Percentiles rank a stretch among this genome's conserved stretches.
Conservation (phyloP, 1,140 invertebrate species). For the Drosophila fuyamai region DNA sequence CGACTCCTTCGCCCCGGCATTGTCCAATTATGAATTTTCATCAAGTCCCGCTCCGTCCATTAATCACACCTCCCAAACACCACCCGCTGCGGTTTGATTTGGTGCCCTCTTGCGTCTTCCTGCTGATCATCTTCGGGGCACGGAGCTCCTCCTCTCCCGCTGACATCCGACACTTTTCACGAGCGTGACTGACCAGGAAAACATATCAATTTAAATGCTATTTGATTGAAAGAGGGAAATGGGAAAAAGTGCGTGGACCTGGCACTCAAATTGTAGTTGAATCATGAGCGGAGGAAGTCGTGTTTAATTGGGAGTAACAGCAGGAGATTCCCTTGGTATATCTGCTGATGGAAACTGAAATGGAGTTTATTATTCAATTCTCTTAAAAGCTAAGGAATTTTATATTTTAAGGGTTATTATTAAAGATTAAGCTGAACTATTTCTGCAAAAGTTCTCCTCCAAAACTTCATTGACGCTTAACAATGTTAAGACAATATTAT, state of each 20-base stretch:
- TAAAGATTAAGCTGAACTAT: too few species aligned
- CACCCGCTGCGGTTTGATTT: slow-evolving; percentile 49
- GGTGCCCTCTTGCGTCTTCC: slow-evolving; percentile 30
- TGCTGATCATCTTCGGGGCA: slow-evolving; percentile 16
- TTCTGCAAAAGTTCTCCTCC: too few species aligned
- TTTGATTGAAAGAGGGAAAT: slow-evolving; percentile 27
- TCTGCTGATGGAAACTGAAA: background rate
- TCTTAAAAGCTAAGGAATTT: too few species aligned
- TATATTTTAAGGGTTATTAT: too few species aligned
- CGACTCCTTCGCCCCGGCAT: background rate
- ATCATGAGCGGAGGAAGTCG: slow-evolving; percentile 28
- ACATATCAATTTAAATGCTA: slow-evolving; percentile 45
- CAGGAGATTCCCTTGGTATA: slow-evolving; percentile 1
- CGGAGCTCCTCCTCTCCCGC: slow-evolving; percentile 17
- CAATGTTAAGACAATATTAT: too few species aligned
- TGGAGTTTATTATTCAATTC: background rate
- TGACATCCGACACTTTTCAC: slow-evolving; percentile 39
- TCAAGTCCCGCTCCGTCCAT: slow-evolving; percentile 29
- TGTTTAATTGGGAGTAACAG: slow-evolving; percentile 23
- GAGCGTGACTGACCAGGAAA: slow-evolving; percentile 43
- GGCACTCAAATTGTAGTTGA: slow-evolving; percentile 23
- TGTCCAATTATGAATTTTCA: slow-evolving; percentile 54
- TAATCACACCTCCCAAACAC: slow-evolving; percentile 36
- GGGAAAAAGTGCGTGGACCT: slow-evolving; percentile 24
- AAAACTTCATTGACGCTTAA: too few species aligned